Evolutionary conservation across 2,113 vertebrate genomes (phyloP).

Genomic region (Panthera leo): DNA sequence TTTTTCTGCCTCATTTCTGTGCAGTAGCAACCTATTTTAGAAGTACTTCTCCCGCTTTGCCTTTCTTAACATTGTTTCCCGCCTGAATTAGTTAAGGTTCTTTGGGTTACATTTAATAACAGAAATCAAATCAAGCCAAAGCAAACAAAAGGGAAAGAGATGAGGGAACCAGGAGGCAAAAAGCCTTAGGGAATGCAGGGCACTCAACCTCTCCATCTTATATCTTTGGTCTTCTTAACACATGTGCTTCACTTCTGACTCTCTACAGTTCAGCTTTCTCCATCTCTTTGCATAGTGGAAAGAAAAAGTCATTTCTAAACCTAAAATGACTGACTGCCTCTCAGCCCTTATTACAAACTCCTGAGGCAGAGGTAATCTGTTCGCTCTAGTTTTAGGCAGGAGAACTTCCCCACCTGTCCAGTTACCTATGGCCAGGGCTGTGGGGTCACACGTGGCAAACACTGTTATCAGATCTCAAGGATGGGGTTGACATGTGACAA

Average conservation of each 20-base stretch:
- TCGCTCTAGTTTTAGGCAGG: background rate
- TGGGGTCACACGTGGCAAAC: background rate
- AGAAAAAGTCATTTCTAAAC: background rate
- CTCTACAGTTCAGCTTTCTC: background rate
- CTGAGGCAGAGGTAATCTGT: background rate
- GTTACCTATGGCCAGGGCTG: background rate
- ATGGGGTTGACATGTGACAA: background rate
- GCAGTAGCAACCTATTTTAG: slow-evolving; percentile 30
- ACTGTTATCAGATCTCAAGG: background rate
- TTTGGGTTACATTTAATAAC: slow-evolving; percentile 63
- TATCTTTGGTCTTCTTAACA: slow-evolving; percentile 18
- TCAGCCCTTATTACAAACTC: background rate
- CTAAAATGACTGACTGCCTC: background rate
- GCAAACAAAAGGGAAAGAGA: slow-evolving; percentile 49
- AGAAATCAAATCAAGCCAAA: slow-evolving; percentile 56
- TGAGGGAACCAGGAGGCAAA: background rate
- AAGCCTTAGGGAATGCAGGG: background rate
- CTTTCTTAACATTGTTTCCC: slow-evolving; percentile 60
- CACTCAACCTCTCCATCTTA: background rate
- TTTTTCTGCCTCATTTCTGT: slow-evolving; percentile 51
- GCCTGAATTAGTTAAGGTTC: slow-evolving; percentile 51
- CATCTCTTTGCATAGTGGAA: background rate
- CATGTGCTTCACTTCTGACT: background rate
- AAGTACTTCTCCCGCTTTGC: slow-evolving; percentile 30
- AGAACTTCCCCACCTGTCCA: background rate